phyloP scores from a whole-genome alignment of 2,888 invertebrate genomes.

The Cancer borealis region DNA sequence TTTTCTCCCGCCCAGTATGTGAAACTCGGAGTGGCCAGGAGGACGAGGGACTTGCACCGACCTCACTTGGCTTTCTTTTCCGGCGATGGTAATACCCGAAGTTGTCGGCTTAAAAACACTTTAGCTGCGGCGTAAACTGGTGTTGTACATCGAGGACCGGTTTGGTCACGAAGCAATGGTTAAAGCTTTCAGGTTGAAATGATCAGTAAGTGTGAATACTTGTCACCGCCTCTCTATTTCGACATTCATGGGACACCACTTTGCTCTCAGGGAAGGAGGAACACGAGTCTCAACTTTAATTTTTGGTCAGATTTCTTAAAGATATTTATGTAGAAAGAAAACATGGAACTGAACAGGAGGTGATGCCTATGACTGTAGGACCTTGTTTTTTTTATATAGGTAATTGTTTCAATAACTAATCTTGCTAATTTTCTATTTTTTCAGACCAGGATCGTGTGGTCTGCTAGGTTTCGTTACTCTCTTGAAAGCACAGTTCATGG shows the following conservation, averaged over 20 bases:
- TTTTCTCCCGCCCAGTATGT: constrained; percentile 50
- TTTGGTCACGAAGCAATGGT: constrained; percentile 48
- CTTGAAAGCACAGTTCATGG: background rate
- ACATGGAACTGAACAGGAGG: background rate
- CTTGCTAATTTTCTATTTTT: background rate
- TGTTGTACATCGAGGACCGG: constrained; percentile 48
- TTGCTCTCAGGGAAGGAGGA: background rate
- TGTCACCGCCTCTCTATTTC: constrained; percentile 22
- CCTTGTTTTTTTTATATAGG: background rate
- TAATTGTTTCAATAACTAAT: background rate
- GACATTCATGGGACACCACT: background rate
- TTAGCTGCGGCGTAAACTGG: constrained; percentile 42
- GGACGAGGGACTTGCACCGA: constrained; percentile 26
- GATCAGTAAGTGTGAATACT: constrained; percentile 57
- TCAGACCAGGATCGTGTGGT: background rate
- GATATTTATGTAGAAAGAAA: background rate
- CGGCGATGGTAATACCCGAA: constrained; percentile 18
- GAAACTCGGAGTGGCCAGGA: constrained; percentile 51
- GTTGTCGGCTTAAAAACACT: constrained; percentile 55
- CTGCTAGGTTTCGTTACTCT: background rate
- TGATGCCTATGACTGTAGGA: background rate
- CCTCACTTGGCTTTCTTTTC: constrained; percentile 62
- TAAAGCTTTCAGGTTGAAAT: constrained; percentile 47
- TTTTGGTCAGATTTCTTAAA: background rate
- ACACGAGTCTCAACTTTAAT: background rate